Percentiles rank a stretch among this genome's conserved stretches.
phyloP scores from a whole-genome alignment of 2,113 vertebrate genomes.

The Alces alces region DNA sequence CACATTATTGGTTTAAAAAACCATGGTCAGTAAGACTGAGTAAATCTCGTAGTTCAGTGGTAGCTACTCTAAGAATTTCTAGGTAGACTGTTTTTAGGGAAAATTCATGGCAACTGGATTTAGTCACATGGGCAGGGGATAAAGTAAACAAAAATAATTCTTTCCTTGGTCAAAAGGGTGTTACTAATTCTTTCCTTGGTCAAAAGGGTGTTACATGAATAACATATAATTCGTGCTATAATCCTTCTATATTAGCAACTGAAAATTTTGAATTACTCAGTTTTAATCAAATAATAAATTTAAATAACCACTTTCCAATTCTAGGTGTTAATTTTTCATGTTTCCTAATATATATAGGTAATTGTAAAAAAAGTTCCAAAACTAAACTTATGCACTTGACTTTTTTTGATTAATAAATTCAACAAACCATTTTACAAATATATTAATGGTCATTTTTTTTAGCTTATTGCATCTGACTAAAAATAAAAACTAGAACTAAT shows the following conservation, averaged over 20 bases:
- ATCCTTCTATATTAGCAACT: background rate
- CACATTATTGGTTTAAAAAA: background rate
- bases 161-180: background rate
- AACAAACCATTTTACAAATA: background rate
- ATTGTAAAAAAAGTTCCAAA: background rate
- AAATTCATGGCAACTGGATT: background rate
- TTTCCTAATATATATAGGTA: background rate
- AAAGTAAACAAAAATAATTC: background rate
- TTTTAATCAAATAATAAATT: conserved; percentile 12
- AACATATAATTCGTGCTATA: background rate
- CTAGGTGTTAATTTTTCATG: background rate
- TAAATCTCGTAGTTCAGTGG: background rate
- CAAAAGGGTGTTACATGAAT: background rate
- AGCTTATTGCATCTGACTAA: background rate
- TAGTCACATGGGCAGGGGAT: background rate
- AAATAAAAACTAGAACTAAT: conserved; percentile 12
- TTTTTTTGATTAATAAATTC: background rate
- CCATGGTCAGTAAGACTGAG: background rate
- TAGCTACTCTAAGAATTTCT: background rate
- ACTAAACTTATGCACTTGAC: background rate
- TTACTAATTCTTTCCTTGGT: background rate
- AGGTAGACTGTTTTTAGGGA: background rate
- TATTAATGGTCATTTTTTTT: background rate
- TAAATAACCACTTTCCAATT: background rate
- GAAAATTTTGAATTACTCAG: background rate